Percentiles rank a stretch among this genome's conserved stretches.
Evolutionary conservation across 2,797 vertebrate species (phyloP).

Genomic region (Lophotriccus pileatus): DNA sequence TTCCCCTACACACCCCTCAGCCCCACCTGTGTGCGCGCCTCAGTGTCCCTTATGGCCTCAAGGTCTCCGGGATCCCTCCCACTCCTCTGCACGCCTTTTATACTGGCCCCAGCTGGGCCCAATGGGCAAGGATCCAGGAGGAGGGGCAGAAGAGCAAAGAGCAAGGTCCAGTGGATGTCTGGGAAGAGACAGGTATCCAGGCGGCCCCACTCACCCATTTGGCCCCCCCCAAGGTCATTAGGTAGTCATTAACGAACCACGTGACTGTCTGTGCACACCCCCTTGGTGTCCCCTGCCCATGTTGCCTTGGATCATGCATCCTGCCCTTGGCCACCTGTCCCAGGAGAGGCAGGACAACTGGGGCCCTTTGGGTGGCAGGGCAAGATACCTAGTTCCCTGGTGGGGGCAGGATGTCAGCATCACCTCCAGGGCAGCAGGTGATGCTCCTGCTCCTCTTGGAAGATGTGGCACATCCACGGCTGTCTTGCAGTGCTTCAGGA

Average conservation of each 20-base stretch:
- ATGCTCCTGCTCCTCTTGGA: background rate
- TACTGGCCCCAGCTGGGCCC: background rate
- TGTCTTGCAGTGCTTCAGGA: background rate
- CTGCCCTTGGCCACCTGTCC: background rate
- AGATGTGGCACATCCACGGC: accelerated
- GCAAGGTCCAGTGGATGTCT: background rate
- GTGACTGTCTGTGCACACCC: accelerated
- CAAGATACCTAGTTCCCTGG: accelerated
- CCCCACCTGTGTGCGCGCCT: background rate
- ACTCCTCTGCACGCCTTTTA: background rate
- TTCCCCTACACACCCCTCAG: background rate
- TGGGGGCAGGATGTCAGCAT: background rate
- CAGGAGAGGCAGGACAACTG: background rate
- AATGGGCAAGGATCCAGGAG: slow-evolving; percentile 29
- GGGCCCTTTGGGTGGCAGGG: background rate
- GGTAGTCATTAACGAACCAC: slow-evolving; percentile 8
- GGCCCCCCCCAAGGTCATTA: slow-evolving; percentile 18
- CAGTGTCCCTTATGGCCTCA: background rate
- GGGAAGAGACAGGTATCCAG: background rate
- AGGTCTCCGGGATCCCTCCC: background rate
- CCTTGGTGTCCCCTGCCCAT: background rate
- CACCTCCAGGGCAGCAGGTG: background rate
- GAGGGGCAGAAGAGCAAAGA: slow-evolving; percentile 31
- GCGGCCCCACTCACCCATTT: background rate
- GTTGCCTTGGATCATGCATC: background rate